Evolutionary conservation across 2,888 invertebrate genomes (phyloP).

Genomic region (Deilephila porcellus): DNA sequence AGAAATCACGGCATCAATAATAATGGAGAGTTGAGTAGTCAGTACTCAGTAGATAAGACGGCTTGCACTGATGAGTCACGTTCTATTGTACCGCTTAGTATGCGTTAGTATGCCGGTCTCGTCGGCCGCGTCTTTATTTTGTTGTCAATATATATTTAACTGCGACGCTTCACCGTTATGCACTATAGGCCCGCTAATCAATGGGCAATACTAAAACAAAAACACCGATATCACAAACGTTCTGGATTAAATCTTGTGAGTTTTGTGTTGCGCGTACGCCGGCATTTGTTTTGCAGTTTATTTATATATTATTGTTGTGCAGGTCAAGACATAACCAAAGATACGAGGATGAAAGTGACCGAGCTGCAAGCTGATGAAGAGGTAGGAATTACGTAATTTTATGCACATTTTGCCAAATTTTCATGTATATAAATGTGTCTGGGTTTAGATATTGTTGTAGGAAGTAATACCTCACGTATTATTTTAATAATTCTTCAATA

Average conservation of each 20-base stretch:
- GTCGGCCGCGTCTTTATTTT: conserved; percentile 60
- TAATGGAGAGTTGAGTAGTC: conserved; percentile 51
- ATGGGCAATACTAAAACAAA: conserved; percentile 75
- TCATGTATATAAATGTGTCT: background rate
- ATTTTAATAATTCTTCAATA: too few relatives aligned
- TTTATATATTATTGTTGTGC: conserved; percentile 52
- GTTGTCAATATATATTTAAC: conserved; percentile 50
- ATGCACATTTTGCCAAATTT: background rate
- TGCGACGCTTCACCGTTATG: conserved; percentile 63
- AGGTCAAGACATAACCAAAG: conserved; percentile 83
- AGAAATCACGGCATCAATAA: conserved; percentile 53
- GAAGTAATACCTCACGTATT: background rate
- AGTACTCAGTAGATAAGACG: conserved; percentile 64
- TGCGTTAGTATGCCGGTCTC: conserved; percentile 66
- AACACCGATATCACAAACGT: conserved; percentile 57
- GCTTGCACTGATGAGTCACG: conserved; percentile 71
- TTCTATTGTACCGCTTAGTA: conserved; percentile 65
- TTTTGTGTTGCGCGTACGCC: conserved; percentile 40
- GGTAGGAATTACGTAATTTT: conserved; percentile 55
- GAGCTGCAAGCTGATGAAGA: conserved; percentile 79
- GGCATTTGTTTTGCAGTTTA: background rate
- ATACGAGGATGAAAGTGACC: conserved; percentile 80
- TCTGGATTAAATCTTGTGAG: conserved; percentile 74
- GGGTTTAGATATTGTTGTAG: background rate
- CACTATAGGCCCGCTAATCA: conserved; percentile 53